Base-by-base conservation (phyloP, 2,888 invertebrate species). In the Idaea aversata region DNA sequence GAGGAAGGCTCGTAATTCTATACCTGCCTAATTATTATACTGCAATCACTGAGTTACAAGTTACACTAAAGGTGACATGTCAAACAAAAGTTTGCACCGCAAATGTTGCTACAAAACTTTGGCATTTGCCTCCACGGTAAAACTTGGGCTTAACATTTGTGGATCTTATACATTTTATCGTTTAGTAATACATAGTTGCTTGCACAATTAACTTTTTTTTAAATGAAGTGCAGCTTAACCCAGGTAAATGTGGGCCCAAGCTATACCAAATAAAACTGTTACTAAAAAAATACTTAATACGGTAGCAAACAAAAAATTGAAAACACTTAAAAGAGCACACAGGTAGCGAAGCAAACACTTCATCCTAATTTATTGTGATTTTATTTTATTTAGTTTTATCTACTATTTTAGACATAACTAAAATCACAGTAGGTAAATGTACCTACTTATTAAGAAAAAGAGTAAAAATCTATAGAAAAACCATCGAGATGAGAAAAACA, bases 261-360 rank as follows among this genome's bases (percentile, higher is more conserved):
- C 47, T 47, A 3, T 6, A 47, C 13, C 47, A 47, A 13, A 47
- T 7, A 67, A 47, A 62, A 65, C 62, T 15, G 57, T 34, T 57
- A 38, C 35, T 15, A 69, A 69, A 72, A 72, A 68, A 67, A 69
- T 69, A n/a, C 65, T 65, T 65, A 65, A 63, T 71, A 71, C 74
- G 71, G 82, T 81, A 81, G 81, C 80, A 66, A 69, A 71, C 70
- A 79, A 77, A 82, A 80, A 78, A 75, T 67, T 67, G 67, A 72
- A 67, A 73, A 69, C 77, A 78, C 66, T 69, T 64, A 34, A 81
- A 81, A 76, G 74, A 71, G 72, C 75, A 61, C 70, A 77, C 86
- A 87, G 87, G 87, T 87, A 88, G 82, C 77, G 70, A 65, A 67
- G 76, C 72, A 75, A 74, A 76, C 77, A 77, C 77, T 75, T 75